Base-by-base conservation (phyloP, 1,140 invertebrate genomes). In the Agrilus planipennis region DNA sequence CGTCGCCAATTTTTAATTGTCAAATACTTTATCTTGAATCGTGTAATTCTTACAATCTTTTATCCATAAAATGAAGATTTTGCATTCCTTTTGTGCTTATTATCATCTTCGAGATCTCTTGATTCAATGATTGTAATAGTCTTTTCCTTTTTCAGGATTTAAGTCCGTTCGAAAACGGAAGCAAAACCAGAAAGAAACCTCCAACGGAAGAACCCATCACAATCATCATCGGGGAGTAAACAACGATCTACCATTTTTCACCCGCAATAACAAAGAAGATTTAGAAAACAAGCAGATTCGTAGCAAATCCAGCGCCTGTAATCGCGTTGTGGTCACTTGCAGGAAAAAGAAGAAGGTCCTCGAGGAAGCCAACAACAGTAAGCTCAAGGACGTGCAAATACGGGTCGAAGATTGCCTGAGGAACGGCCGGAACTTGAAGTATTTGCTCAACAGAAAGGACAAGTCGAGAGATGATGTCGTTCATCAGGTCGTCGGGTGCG, bases 301-400 rank as follows among this genome's bases (percentile, higher is more conserved):
- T 7, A n/a, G n/a, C n/a, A 59, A 53, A 29, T 54, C 43, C 34
- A 54, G 54, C 39, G 38, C 40, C 29, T 37, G 44, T 32, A 52
- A 52, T 38, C 29, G 45, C 21, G 41, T 48, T 18, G 45, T 39
- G 10, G 39, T 34, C 27, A 21, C 39, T 14, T n/a, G n/a, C n/a
- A n/a, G n/a, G n/a, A 50, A 45, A 18, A 65, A 61, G 45, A 62
- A 64, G 49, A 62, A 60, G 50, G 55, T 63, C 12, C 42, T 63
- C 30, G 61, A 63, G 35, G 63, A 62, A 38, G 54, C 57, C 11
- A 62, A 58, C 43, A 62, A 59, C 46, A 60, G 58, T 39, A 63
- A 65, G 47, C 55, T 63, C 41, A 50, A 58, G 41, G 52, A 60
- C 18, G 48, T 57, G 21, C 51, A 60, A 41, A 41, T 57, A 19